Percentiles rank a stretch among this genome's conserved stretches.
These are phyloP conservation scores for Dromas ardeola DNA, from an alignment of 2,113 vertebrate genomes.

Conservation along the genomic window DNA sequence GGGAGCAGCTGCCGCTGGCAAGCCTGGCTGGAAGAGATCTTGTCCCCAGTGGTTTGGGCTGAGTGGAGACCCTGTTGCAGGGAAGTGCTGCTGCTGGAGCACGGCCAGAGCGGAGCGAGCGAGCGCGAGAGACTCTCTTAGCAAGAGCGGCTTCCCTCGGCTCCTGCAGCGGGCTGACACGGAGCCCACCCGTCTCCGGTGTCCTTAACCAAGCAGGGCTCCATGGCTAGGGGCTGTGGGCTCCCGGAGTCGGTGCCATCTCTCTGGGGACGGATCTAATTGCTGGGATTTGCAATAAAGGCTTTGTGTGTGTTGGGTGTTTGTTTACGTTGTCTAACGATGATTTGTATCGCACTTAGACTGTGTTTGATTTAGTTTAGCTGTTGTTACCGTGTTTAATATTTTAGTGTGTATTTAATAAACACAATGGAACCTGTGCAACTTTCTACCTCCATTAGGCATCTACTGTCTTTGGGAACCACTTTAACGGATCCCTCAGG, in stretches of 20 bases:
- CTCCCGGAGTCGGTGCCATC: background rate
- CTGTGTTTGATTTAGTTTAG: conserved; percentile 6
- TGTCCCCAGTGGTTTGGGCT: conserved; percentile 6
- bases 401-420: conserved; percentile 63
- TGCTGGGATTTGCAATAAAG: background rate
- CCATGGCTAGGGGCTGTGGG: background rate
- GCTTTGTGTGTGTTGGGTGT: background rate
- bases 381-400: background rate
- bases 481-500: background rate
- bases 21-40: conserved; percentile 26
- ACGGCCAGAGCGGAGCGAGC: conserved; percentile 14
- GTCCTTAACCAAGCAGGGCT: conserved; percentile 27
- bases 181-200: background rate
- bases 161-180: background rate
- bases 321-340: background rate
- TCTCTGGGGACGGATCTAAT: conserved; percentile 57
- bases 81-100: conserved; percentile 62
- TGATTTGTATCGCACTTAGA: background rate
- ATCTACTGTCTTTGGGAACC: background rate
- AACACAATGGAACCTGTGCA: background rate
- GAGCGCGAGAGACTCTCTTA: background rate
- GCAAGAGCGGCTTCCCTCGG: background rate
- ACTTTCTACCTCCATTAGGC: background rate
- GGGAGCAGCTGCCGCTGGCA: conserved; percentile 52
- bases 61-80: conserved; percentile 56